Evolutionary conservation across 2,888 invertebrate species (phyloP), one percentile per base, ranked within the genome.

Genomic region (Heliconius erato): DNA sequence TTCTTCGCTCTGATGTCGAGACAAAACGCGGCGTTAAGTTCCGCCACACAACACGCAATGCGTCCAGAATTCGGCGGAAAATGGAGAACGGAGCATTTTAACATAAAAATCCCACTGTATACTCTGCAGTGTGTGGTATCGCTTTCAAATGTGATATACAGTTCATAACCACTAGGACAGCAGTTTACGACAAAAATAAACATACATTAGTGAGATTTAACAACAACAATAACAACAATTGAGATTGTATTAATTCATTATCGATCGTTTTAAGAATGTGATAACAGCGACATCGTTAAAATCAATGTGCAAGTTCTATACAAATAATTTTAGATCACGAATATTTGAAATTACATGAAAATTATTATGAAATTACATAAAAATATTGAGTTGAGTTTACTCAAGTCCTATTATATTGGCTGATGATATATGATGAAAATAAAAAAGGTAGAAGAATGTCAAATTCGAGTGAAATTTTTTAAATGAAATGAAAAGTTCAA

Each of bases 401-500:
- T n/a, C n/a, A n/a, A n/a, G n/a, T n/a, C n/a, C n/a, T n/a, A n/a
- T n/a, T n/a, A n/a, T n/a, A n/a, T n/a, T n/a, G n/a, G n/a, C n/a
- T n/a, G n/a, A n/a, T n/a, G n/a, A n/a, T n/a, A n/a, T n/a, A n/a
- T n/a, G n/a, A n/a, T n/a, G n/a, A 59, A 74, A 74, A 74, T 74
- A 28, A 35, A 74, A n/a, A 74, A 32, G 7, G 23, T 74, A 74
- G 32, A 72, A 26, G 44, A 44, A 32, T 35, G 14, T 32, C 5
- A 35, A 74, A 35, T n/a, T 16, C 32, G 3, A 74, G 32, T 35
- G n/a, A 5, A 54, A 35, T 7, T 35, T 54, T 35, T 35, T 23
- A n/a, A 63, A 16, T 44, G 28, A 78, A 40, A 6, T 67, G 44
- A 23, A 44, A 65, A 49, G 78, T 78, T 78, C 65, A 78, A 14